Percentiles rank a stretch among this genome's conserved stretches.
phyloP scores from a whole-genome alignment of 2,797 vertebrate genomes.

The Botia kubotai region DNA sequence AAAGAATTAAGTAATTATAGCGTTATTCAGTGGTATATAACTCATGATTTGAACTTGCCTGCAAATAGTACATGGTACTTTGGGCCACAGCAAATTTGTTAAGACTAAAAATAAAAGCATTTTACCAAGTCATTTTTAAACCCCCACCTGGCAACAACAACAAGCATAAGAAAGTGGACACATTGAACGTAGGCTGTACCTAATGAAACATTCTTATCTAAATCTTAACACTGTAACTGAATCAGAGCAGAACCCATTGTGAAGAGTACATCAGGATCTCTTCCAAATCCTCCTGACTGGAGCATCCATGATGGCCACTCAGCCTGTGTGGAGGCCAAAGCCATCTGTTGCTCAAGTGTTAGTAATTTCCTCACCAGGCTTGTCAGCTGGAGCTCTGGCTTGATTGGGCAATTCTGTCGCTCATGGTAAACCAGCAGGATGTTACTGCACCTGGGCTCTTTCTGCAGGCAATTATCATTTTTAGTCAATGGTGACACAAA shows the following conservation, averaged over 20 bases:
- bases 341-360: conserved; percentile 65
- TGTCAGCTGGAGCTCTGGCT: conserved; percentile 63
- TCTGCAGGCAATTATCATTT: conserved; percentile 39
- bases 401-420: conserved; percentile 64
- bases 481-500: conserved; percentile 32
- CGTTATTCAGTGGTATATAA: neutral
- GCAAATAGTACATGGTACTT: neutral
- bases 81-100: neutral
- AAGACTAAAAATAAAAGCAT: conserved; percentile 20
- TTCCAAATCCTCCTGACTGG: conserved; percentile 33
- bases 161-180: neutral
- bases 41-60: neutral
- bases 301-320: conserved; percentile 49
- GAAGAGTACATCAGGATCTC: conserved; percentile 38
- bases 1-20: neutral
- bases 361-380: conserved; percentile 63
- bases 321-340: conserved; percentile 52
- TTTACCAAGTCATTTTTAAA: conserved; percentile 15
- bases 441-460: conserved; percentile 60
- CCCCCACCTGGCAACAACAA: conserved; percentile 25
- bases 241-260: conserved; percentile 36
- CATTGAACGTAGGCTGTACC: conserved; percentile 13
- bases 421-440: conserved; percentile 56
- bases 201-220: conserved; percentile 1
- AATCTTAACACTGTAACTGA: conserved; percentile 7